Evolutionary conservation across 2,797 vertebrate species (phyloP).

Genomic region (Botia almorhae): DNA sequence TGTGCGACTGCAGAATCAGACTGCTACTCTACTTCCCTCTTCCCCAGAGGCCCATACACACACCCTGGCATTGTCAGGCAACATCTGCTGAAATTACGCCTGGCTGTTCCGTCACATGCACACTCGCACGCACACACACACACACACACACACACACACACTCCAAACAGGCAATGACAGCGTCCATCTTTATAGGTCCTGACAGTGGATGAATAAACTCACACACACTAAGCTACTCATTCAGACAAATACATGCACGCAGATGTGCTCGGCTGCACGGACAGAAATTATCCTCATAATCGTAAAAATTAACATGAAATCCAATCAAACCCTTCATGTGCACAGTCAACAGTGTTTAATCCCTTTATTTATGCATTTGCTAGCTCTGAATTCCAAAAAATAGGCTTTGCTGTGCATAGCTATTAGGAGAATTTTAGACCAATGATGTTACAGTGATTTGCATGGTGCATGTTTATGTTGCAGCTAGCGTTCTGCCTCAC

Average conservation of each 20-base stretch:
- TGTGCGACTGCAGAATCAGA: constrained; percentile 39
- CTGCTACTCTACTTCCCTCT: constrained; percentile 44
- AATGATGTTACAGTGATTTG: constrained; percentile 35
- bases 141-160: constrained; percentile 9
- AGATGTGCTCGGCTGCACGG: constrained; percentile 24
- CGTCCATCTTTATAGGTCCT: constrained; percentile 51
- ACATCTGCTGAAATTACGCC: constrained; percentile 60
- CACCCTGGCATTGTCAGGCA: constrained; percentile 49
- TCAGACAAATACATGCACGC: constrained; percentile 36
- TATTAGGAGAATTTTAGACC: constrained; percentile 29
- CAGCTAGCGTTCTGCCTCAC: constrained; percentile 35
- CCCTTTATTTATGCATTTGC: constrained; percentile 46
- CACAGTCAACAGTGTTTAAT: constrained; percentile 43
- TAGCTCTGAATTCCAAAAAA: constrained; percentile 3
- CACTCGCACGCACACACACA: constrained; percentile 7
- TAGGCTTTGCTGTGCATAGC: constrained; percentile 13
- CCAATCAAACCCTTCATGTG: constrained; percentile 45
- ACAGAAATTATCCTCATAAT: constrained; percentile 51
- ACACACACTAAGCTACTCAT: constrained; percentile 12
- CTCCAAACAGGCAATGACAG: constrained; percentile 33
- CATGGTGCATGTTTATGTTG: constrained; percentile 37
- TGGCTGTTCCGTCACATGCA: constrained; percentile 34
- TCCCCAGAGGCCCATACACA: constrained; percentile 49
- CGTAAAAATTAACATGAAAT: constrained; percentile 49
- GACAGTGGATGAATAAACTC: constrained; percentile 51